phyloP scores from a whole-genome alignment of 1,140 invertebrate species.

The Plodia interpunctella region DNA sequence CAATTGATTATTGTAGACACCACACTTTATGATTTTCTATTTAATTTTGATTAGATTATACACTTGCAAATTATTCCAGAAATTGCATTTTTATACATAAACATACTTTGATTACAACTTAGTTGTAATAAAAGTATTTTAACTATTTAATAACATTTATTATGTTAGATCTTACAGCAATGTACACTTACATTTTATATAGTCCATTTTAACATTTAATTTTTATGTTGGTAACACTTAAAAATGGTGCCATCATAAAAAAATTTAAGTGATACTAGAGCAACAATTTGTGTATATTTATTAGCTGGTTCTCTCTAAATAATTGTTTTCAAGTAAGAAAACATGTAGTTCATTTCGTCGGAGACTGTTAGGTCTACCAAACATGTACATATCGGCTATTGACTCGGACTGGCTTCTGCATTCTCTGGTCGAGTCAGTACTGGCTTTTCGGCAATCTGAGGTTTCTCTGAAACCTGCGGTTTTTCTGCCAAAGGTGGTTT shows the following conservation, averaged over 20 bases:
- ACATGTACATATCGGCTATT: constrained; percentile 59
- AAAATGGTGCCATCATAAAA: neutral
- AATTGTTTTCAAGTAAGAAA: constrained; percentile 65
- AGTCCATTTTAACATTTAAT: constrained; percentile 20
- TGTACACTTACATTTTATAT: constrained; percentile 28
- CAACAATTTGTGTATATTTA: constrained; percentile 13
- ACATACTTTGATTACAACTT: constrained; percentile 4
- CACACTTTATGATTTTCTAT: neutral
- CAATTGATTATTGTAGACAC: constrained; percentile 9
- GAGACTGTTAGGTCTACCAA: constrained; percentile 31
- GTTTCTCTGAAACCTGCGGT: constrained; percentile 32
- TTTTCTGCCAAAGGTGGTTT: constrained; percentile 27
- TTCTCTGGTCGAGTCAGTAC: constrained; percentile 45
- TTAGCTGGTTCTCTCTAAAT: constrained; percentile 43
- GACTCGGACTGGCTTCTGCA: constrained; percentile 50
- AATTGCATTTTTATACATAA: constrained; percentile 16
- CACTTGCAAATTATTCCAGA: neutral
- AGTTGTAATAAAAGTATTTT: constrained; percentile 8
- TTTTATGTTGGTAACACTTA: constrained; percentile 13
- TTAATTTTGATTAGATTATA: too few relatives aligned
- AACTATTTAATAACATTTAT: constrained; percentile 12
- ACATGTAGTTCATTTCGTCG: constrained; percentile 55
- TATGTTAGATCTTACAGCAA: constrained; percentile 21
- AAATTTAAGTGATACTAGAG: constrained; percentile 4
- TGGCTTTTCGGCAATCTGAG: constrained; percentile 47